phyloP scores from a whole-genome alignment of 2,888 invertebrate genomes.

The Watsonalla binaria region DNA sequence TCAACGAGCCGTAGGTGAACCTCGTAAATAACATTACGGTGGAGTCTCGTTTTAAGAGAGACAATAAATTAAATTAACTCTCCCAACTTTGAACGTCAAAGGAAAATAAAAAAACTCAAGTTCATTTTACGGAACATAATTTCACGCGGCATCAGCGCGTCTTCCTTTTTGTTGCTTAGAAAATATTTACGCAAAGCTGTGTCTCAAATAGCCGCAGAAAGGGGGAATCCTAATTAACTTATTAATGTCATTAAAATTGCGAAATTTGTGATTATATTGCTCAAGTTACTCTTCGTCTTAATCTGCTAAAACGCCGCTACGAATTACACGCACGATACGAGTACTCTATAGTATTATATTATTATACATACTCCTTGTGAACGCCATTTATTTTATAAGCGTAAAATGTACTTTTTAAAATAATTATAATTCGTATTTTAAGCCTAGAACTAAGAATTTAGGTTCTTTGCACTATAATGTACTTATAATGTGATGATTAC shows the following conservation, averaged over 20 bases:
- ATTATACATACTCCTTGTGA: no score
- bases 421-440: no score
- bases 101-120: slow-evolving; percentile 58
- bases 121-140: slow-evolving; percentile 67
- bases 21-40: slow-evolving; percentile 69
- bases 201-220: slow-evolving; percentile 47
- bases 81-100: slow-evolving; percentile 68
- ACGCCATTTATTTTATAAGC: no score
- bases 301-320: slow-evolving; percentile 9
- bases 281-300: slow-evolving; percentile 35
- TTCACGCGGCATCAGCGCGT: slow-evolving; percentile 56
- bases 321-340: background rate
- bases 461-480: no score
- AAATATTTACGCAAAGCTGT: slow-evolving; percentile 62
- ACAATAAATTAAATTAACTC: slow-evolving; percentile 75
- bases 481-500: no score
- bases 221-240: slow-evolving; percentile 61
- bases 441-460: no score
- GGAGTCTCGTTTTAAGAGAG: slow-evolving; percentile 72
- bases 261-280: slow-evolving; percentile 45
- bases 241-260: slow-evolving; percentile 63
- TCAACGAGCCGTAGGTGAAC: slow-evolving; percentile 72
- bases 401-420: no score
- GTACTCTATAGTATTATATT: background rate
- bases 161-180: slow-evolving; percentile 55